phyloP scores from a whole-genome alignment of 2,797 vertebrate genomes.

The Pseudochirops corinnae region DNA sequence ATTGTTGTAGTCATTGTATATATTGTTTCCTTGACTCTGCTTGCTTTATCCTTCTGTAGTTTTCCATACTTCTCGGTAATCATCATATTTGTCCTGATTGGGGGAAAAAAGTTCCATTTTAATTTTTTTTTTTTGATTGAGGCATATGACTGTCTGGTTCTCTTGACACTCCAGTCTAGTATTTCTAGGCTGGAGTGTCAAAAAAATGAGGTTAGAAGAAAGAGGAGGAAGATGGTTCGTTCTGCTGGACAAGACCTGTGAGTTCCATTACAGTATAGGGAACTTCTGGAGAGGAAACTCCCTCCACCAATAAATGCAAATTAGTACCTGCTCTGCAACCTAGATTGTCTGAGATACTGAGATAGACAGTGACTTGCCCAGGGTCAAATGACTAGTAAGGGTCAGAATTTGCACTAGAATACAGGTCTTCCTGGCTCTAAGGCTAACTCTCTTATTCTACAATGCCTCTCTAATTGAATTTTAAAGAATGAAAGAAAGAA shows the following conservation, averaged over 20 bases:
- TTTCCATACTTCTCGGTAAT: not conserved
- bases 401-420: not conserved
- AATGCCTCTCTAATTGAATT: not conserved
- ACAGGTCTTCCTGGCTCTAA: not conserved
- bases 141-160: not conserved
- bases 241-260: not conserved
- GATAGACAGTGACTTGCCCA: not conserved
- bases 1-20: not conserved
- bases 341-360: not conserved
- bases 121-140: not conserved
- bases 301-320: not conserved
- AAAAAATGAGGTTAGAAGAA: not conserved
- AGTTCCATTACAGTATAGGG: not conserved
- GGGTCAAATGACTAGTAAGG: not conserved
- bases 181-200: not conserved
- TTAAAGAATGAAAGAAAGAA: slow-evolving; percentile 19
- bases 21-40: not conserved
- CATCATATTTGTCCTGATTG: not conserved
- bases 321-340: not conserved
- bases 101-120: not conserved
- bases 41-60: not conserved
- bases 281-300: not conserved
- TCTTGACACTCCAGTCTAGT: not conserved
- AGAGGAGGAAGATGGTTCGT: not conserved
- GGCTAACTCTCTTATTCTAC: not conserved